Base-by-base conservation (phyloP, 2,888 invertebrate genomes). In the Tenthredo amoena region DNA sequence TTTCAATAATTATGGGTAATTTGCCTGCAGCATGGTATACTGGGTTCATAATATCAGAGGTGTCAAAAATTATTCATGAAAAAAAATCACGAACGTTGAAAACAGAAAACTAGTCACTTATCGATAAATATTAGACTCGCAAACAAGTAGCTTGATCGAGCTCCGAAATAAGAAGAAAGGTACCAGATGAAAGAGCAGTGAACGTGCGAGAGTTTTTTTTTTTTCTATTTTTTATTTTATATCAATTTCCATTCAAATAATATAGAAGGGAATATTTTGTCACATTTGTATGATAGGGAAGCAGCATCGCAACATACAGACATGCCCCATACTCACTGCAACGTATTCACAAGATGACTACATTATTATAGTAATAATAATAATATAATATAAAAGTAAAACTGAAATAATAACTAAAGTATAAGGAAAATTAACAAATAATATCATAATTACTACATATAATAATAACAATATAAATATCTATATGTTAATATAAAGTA, bases 401-500 rank as follows among this genome's bases (percentile, higher is more conserved):
- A 50, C 40, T 81, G 62, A 81, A 81, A 81, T 81, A 81, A 40
- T 81, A 65, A 81, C 34, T 81, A 62, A 81, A 81, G 0, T 37
- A 43, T 81, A 81, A 81, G 81, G 43, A 40, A 62, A 81, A 62
- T 40, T 62, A 81, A 81, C 81, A 81, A 81, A 81, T 40, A 81
- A 81, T 81, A 81, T 81, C 81, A 81, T 81, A 62, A 81, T 81
- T 81, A 65, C 62, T 58, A 83, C 37, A 83, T 40, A 83, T 68
- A 81, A 50, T 40, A 50, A 81, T 55, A 77, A 31, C 18, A 83
- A 71, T 83, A 83, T 74, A 74, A 74, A 74, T 74, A 74, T 83
- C 83, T 83, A 68, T 83, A 83, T 71, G 83, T 68, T 83, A 68
- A 68, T 68, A 83, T 83, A 71, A 83, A 83, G 2, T 79, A 79